These are phyloP conservation scores for Trissolcus japonicus DNA, from an alignment of 2,888 invertebrate species.

Conservation along the genomic window DNA sequence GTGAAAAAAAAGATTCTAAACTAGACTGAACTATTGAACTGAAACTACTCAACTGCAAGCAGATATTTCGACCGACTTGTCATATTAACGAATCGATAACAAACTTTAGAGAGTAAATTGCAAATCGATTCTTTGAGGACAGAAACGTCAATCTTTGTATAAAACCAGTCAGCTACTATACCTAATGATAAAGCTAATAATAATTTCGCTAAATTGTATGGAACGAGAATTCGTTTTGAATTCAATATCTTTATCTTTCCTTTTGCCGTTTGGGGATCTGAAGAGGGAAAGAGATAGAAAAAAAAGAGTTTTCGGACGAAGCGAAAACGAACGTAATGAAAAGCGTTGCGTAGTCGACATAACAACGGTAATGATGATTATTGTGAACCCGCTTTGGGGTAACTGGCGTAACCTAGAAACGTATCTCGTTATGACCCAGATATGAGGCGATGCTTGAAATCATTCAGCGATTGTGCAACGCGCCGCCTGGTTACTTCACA, in stretches of 20 bases:
- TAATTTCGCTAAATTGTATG: too few species aligned
- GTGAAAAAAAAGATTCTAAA: too few species aligned
- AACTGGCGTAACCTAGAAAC: slow-evolving; percentile 76
- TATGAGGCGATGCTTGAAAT: slow-evolving; percentile 77
- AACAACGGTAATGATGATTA: slow-evolving; percentile 69
- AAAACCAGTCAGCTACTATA: not conserved
- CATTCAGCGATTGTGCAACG: slow-evolving; percentile 77
- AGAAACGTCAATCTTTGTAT: not conserved
- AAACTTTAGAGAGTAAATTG: slow-evolving; percentile 2
- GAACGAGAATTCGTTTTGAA: not conserved
- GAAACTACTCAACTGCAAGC: slow-evolving; percentile 1
- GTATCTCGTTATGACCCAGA: slow-evolving; percentile 76
- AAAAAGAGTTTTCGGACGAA: slow-evolving; percentile 34
- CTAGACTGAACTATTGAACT: not conserved
- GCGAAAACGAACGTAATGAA: slow-evolving; percentile 43
- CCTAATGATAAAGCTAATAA: not conserved
- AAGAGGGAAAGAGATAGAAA: not conserved
- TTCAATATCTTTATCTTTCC: too few species aligned
- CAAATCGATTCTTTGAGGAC: not conserved
- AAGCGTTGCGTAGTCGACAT: slow-evolving; percentile 51
- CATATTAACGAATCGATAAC: slow-evolving; percentile 3
- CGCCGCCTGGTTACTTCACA: slow-evolving; percentile 73
- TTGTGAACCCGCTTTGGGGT: slow-evolving; percentile 72
- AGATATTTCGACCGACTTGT: slow-evolving; percentile 7
- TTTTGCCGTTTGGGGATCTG: too few species aligned